phyloP scores from a whole-genome alignment of 2,888 invertebrate genomes.

The Polydrusus tereticollis region DNA sequence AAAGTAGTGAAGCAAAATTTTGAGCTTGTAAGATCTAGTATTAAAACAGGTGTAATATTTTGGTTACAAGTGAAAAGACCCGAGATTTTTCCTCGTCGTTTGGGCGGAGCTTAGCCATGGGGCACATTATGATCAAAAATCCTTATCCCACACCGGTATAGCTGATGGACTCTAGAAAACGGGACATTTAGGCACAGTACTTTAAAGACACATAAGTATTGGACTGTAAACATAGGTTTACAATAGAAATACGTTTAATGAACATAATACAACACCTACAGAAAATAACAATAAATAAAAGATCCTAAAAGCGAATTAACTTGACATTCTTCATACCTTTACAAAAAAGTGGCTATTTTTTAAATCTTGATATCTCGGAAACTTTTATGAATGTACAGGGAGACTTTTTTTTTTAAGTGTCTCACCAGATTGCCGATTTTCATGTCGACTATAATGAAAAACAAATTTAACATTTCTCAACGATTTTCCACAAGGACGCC shows the following conservation, averaged over 20 bases:
- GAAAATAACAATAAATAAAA: neutral
- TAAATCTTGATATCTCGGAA: too few species aligned
- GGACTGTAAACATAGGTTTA: constrained; percentile 56
- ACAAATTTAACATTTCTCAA: too few species aligned
- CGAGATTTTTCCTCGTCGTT: neutral
- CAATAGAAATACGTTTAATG: constrained; percentile 12
- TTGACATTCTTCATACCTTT: too few species aligned
- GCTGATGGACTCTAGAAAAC: constrained; percentile 48
- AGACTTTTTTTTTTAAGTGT: too few species aligned
- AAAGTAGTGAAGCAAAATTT: too few species aligned
- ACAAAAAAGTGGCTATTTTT: too few species aligned
- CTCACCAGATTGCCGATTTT: too few species aligned
- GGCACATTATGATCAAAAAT: constrained; percentile 76
- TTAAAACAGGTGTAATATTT: neutral
- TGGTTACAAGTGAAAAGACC: neutral
- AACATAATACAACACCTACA: constrained; percentile 9
- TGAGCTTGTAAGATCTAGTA: too few species aligned
- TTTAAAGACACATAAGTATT: constrained; percentile 61
- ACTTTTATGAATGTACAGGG: too few species aligned
- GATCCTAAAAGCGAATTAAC: too few species aligned
- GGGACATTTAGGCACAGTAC: constrained; percentile 47
- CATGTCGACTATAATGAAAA: too few species aligned
- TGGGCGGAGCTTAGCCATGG: constrained; percentile 47
- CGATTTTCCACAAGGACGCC: too few species aligned
- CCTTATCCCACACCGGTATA: constrained; percentile 71